These are phyloP conservation scores for Cathartes aura DNA, from an alignment of 2,113 vertebrate species.

Conservation along the genomic window DNA sequence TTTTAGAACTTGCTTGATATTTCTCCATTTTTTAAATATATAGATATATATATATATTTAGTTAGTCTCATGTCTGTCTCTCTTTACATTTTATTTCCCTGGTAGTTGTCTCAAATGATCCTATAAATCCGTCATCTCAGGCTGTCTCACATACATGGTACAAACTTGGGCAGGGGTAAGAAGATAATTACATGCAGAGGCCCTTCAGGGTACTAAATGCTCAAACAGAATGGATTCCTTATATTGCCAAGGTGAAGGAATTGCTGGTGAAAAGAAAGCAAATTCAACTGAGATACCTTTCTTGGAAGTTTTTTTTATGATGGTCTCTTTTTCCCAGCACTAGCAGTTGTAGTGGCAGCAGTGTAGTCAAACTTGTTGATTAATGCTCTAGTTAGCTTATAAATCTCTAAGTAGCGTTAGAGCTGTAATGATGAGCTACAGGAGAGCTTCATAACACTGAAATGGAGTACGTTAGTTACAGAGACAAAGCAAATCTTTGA, in stretches of 20 bases:
- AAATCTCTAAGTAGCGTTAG: background rate
- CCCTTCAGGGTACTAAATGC: background rate
- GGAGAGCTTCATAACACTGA: background rate
- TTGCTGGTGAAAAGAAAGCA: background rate
- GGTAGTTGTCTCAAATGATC: background rate
- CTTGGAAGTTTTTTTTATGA: background rate
- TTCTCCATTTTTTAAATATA: background rate
- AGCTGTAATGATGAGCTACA: background rate
- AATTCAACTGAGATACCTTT: background rate
- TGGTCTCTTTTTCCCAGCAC: background rate
- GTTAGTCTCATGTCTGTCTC: background rate
- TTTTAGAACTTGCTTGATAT: background rate
- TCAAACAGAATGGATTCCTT: background rate
- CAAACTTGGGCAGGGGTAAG: background rate
- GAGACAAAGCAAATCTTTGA: background rate
- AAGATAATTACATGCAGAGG: background rate
- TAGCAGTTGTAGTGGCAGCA: background rate
- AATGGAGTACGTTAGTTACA: background rate
- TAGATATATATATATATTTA: too few species aligned
- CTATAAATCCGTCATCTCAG: background rate
- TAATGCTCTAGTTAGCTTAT: background rate
- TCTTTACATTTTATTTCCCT: background rate
- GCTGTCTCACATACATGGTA: background rate
- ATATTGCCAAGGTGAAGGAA: background rate
- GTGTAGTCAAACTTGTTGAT: background rate